Evolutionary conservation across 2,113 vertebrate genomes (phyloP).

Genomic region (Engraulis encrasicolus): DNA sequence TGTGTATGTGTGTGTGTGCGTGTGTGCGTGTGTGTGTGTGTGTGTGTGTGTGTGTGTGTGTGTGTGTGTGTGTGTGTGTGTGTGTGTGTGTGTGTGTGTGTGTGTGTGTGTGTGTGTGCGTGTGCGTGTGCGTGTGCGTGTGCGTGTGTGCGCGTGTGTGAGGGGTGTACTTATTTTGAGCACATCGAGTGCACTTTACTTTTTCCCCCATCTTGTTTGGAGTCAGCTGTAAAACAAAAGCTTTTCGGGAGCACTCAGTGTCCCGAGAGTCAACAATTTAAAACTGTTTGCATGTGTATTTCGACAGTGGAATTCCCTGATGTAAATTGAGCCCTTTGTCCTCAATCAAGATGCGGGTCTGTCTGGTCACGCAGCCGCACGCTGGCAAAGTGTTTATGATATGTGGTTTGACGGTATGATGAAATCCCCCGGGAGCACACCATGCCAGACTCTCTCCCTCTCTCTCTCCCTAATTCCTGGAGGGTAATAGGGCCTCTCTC

Average conservation of each 20-base stretch:
- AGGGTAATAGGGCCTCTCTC: neutral
- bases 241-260: constrained; percentile 38
- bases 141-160: no score
- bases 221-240: constrained; percentile 14
- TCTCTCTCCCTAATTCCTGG: no score
- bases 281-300: constrained; percentile 26
- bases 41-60: no score
- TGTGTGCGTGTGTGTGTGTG: no score
- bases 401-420: constrained; percentile 32
- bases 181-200: neutral
- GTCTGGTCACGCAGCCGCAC: constrained; percentile 22
- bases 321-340: constrained; percentile 29
- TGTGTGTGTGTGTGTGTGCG: no score
- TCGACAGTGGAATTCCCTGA: constrained; percentile 29
- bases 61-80: no score
- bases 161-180: neutral
- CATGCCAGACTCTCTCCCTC: neutral
- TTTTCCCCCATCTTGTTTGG: constrained; percentile 16
- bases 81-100: no score
- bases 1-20: no score
- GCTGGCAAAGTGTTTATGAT: constrained; percentile 37
- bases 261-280: constrained; percentile 40
- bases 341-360: constrained; percentile 30
- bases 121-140: no score
- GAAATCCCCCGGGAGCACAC: neutral